Evolutionary conservation across 2,797 vertebrate species (phyloP).

Genomic region (Myiotriccus ornatus): DNA sequence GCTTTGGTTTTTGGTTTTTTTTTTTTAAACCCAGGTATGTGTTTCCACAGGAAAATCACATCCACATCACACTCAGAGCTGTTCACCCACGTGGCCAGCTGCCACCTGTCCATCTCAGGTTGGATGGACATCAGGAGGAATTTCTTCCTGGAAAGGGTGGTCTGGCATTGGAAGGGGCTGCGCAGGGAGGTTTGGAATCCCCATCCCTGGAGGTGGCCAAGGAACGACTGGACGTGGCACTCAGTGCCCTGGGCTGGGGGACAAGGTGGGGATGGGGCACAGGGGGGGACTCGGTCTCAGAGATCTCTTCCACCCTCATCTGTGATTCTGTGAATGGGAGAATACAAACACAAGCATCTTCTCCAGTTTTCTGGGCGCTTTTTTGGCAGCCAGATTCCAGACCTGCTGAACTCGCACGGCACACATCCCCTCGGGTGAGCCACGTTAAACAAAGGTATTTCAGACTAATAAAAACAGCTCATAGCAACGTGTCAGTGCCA

Average conservation of each 20-base stretch:
- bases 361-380: neutral
- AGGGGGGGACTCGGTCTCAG: neutral
- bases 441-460: neutral
- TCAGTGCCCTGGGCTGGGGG: neutral
- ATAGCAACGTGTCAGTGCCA: neutral
- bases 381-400: neutral
- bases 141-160: neutral
- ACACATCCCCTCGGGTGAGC: neutral
- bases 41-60: neutral
- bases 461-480: neutral
- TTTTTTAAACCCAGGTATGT: neutral
- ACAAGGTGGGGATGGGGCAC: neutral
- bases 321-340: neutral
- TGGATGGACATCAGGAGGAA: neutral
- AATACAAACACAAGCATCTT: neutral
- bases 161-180: neutral
- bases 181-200: neutral
- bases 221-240: neutral
- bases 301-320: neutral
- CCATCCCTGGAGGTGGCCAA: neutral
- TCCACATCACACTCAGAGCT: neutral
- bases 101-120: neutral
- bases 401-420: neutral
- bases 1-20: neutral
- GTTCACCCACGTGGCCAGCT: rapidly evolving